Evolutionary conservation across 2,113 vertebrate genomes (phyloP).

Genomic region (cattle (Bos taurus)): ARS-UCD2.0 NC_037348.1:42061001-42061500

Average conservation of each 20-base stretch:
- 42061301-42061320: neutral
- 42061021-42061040: constrained; percentile 2
- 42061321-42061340: constrained; percentile 40
- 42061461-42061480: neutral
- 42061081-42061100: neutral
- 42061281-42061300: constrained; percentile 8
- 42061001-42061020: neutral
- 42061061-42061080: neutral
- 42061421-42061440: neutral
- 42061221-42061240: constrained; percentile 90
- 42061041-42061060: neutral
- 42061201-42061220: constrained; percentile 87
- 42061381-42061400: neutral
- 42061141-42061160: constrained; percentile 19
- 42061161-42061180: constrained; percentile 3
- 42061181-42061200: constrained; percentile 37
- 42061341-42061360: neutral
- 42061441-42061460: neutral
- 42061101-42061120: neutral
- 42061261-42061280: constrained; percentile 33
- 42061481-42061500: neutral
- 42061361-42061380: neutral
- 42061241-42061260: constrained; percentile 89
- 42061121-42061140: neutral
- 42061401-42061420: neutral